Evolutionary conservation across 2,113 vertebrate species (phyloP), one percentile per base, ranked within the genome.

Genomic region (Crotophaga sulcirostris): DNA sequence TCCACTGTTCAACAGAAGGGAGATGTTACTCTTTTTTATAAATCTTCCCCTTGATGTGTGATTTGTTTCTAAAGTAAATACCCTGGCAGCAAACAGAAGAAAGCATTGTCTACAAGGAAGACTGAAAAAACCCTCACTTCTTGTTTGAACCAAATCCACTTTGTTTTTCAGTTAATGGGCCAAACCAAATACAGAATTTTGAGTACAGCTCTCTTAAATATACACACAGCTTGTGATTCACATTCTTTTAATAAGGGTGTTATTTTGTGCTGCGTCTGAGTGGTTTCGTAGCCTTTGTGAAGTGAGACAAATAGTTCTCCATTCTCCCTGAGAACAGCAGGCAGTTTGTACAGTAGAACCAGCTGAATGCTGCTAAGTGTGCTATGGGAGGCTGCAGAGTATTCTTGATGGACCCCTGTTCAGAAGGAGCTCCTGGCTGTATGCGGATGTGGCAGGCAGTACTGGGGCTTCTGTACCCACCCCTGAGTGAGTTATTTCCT

Each of bases 61-160:
- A 62, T 70, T 85, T 33, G 51, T 81, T 96, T 86, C 55, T 93
- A 15, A 82, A 94, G 44, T 84, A 90, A 90, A 93, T 80, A 34
- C 56, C 33, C 45, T 92, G 89, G 89, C 76, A 95, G 47, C 73
- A 74, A 78, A 87, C 34, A 56, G 80, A 88, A 84, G 34, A 93
- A 88, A 90, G 80, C 33, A 84, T 86, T 93, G 75, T 77, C 51
- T 92, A 24, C 42, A 88, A 85, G 78, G 68, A 80, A 93, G 87
- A 96, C 86, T 78, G 66, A 92, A 49, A 70, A 64, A 17, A 1
- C 23, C 11, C 42, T 86, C 20, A 23, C 47, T 93, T 90, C 75
- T 93, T 93, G 51, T 90, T 93, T 93, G 91, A 73, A 75, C 52
- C 73, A 87, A 84, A 81, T 93, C 80, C 69, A 78, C 56, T 93